Conservation (phyloP, 2,888 invertebrate genomes). For the Microctonus hyperodae region DNA sequence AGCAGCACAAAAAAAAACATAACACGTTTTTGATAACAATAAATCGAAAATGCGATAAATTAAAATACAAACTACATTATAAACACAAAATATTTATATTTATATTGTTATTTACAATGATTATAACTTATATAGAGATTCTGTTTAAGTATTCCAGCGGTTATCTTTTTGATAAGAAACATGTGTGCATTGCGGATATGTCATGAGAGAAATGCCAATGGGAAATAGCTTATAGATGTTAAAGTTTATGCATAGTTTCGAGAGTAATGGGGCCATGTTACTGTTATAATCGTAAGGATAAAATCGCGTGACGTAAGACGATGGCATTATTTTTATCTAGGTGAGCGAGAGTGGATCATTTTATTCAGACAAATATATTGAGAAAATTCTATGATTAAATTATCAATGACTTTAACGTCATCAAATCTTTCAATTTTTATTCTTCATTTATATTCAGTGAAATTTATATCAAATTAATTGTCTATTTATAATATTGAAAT, state of each 20-base stretch:
- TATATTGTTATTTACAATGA: not conserved
- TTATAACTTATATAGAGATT: not conserved
- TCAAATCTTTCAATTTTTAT: too few relatives aligned
- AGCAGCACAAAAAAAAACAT: too few relatives aligned
- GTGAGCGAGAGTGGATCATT: slow-evolving; percentile 24
- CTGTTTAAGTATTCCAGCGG: not conserved
- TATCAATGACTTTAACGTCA: too few relatives aligned
- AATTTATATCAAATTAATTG: too few relatives aligned
- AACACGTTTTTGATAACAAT: too few relatives aligned
- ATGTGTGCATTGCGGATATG: not conserved
- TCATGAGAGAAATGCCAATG: not conserved
- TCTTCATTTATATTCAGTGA: too few relatives aligned
- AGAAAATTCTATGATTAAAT: too few relatives aligned
- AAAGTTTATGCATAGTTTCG: not conserved
- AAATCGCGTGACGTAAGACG: not conserved
- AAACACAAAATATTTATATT: not conserved
- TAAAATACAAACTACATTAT: too few relatives aligned
- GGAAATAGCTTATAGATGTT: not conserved
- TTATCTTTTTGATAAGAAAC: not conserved
- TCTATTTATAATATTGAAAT: too few relatives aligned
- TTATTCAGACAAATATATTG: not conserved
- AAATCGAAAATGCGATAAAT: too few relatives aligned
- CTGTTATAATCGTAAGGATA: slow-evolving; percentile 17
- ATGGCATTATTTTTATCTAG: slow-evolving; percentile 7
- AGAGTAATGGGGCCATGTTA: slow-evolving; percentile 20